Percentiles rank a stretch among this genome's conserved stretches.
phyloP scores from a whole-genome alignment of 1,140 invertebrate species.

The Penaeus indicus region DNA sequence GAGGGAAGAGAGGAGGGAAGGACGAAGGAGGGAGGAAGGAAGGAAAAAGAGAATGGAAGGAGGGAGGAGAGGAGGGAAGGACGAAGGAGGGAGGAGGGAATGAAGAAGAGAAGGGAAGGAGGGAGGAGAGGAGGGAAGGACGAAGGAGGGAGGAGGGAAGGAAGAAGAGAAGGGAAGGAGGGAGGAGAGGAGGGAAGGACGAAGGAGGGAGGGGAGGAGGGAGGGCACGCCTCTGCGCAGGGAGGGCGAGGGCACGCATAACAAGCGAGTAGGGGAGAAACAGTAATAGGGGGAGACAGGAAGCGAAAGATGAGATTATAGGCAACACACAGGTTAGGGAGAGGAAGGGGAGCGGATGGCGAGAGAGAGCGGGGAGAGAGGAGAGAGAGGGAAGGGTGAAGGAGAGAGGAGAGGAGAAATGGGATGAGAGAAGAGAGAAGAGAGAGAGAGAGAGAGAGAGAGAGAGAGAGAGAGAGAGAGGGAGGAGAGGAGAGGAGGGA shows the following conservation, averaged over 20 bases:
- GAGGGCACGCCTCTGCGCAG: background rate
- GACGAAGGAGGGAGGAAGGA: background rate
- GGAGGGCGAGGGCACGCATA: background rate
- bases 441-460: background rate
- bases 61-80: background rate
- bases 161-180: background rate
- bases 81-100: background rate
- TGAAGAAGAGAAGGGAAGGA: background rate
- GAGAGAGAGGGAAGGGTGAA: background rate
- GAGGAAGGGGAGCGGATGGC: background rate
- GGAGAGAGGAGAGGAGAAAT: background rate
- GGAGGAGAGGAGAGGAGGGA: background rate
- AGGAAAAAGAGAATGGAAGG: background rate
- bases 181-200: background rate
- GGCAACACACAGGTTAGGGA: background rate
- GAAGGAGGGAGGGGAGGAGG: background rate
- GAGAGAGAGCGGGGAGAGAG: background rate
- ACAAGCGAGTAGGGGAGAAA: background rate
- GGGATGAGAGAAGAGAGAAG: background rate
- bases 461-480: background rate
- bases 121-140: slow-evolving; percentile 1
- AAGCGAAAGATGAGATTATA: background rate
- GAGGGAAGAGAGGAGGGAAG: background rate
- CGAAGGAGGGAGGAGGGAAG: background rate
- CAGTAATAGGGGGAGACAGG: background rate